Evolutionary conservation across 1,140 invertebrate genomes (phyloP), one percentile per base, ranked within the genome.

Genomic region (Wasmannia auropunctata): DNA sequence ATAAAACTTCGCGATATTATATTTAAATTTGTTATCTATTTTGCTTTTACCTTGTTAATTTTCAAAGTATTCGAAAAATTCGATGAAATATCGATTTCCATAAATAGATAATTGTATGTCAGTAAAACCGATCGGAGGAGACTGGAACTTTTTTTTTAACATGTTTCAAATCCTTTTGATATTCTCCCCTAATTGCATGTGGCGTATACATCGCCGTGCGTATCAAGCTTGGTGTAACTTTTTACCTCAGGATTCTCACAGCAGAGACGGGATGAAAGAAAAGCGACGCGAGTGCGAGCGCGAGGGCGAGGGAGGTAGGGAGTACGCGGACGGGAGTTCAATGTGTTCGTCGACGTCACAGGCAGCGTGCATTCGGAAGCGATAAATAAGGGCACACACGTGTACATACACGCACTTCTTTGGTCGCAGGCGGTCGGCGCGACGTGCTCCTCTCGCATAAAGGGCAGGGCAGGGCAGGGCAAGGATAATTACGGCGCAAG

Each of bases 361-460:
- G 43, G 58, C 75, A 60, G 62, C 75, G 19, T 56, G 86, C 25
- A 87, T 91, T 84, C 91, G 85, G 80, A 88, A 91, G 62, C 88
- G 91, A 92, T 92, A 92, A 92, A 91, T 92, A 91, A 14, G 25
- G 11, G 46, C 40, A 54, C 46, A 72, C 75, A 54, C 46, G 37
- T 22, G 49, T n/a, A n/a, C n/a, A 11, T 43, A 49, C 49, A 16
- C 75, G 76, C 51, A 51, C 25, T 63, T 58, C 77, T 85, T 49
- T 14, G 46, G 46, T 80, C 43, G 37, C 37, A n/a, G 49, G 40
- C 34, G 65, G 51, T 22, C 76, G 43, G 54, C 31, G 40, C 49
- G 43, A 54, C 46, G 34, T 80, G 77, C 63, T 22, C 14, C 84
- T 76, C 40, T 76, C 46, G 63, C 56, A 85, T 74, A 72, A 88